Evolutionary conservation across 2,888 invertebrate species (phyloP).

Genomic region (Cheilosia pagana): DNA sequence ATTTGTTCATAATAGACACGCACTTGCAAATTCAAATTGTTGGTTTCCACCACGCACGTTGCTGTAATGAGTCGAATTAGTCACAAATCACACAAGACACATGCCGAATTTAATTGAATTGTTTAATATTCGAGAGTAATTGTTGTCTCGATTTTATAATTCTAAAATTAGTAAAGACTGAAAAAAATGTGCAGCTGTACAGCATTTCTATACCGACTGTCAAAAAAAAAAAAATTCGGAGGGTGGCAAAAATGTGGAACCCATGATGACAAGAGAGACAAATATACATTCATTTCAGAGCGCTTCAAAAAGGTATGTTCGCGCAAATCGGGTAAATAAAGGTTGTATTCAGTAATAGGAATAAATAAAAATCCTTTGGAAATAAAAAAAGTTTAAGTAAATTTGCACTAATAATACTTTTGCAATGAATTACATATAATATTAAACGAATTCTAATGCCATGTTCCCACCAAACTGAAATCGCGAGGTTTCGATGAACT

Average conservation of each 20-base stretch:
- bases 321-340: background rate
- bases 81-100: slow-evolving; percentile 15
- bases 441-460: too few species aligned
- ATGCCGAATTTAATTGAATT: slow-evolving; percentile 28
- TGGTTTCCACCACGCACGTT: slow-evolving; percentile 18
- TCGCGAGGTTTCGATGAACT: too few species aligned
- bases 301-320: slow-evolving; percentile 3
- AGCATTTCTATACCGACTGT: slow-evolving; percentile 44
- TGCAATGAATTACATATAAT: too few species aligned
- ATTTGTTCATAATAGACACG: slow-evolving; percentile 47
- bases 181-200: slow-evolving; percentile 48
- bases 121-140: slow-evolving; percentile 5
- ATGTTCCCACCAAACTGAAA: too few species aligned
- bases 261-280: slow-evolving; percentile 30
- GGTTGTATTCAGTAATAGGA: background rate
- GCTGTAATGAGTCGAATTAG: slow-evolving; percentile 12
- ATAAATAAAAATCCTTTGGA: too few species aligned
- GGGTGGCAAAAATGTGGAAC: slow-evolving; percentile 34
- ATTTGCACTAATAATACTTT: too few species aligned
- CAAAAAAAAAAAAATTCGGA: slow-evolving; percentile 40
- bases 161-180: background rate
- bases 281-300: slow-evolving; percentile 15
- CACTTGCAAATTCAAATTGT: slow-evolving; percentile 38
- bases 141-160: slow-evolving; percentile 2
- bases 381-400: too few species aligned